These are phyloP conservation scores for Aporrectodea caliginosa DNA, from an alignment of 1,140 invertebrate genomes.

Conservation along the genomic window DNA sequence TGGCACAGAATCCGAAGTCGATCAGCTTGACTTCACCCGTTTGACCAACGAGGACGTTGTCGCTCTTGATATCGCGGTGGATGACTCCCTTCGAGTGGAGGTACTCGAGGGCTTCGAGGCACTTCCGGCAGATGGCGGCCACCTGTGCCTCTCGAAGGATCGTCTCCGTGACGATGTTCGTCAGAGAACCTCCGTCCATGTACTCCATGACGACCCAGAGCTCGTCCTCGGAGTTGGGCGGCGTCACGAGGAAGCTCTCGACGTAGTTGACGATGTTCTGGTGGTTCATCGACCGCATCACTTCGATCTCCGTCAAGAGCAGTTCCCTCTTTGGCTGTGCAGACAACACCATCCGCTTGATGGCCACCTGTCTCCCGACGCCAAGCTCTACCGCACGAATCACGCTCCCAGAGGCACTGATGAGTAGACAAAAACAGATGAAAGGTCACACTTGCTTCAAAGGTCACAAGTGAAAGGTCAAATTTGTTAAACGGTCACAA, in stretches of 20 bases:
- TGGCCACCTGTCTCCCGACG: conserved; percentile 54
- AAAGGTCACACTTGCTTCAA: too few species aligned
- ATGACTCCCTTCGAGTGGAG: conserved; percentile 34
- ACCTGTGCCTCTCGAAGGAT: conserved; percentile 77
- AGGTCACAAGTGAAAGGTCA: too few species aligned
- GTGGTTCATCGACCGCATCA: conserved; percentile 45
- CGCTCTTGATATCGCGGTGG: conserved; percentile 36
- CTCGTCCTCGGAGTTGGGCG: conserved; percentile 53
- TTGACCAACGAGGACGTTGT: conserved; percentile 55
- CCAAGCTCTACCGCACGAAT: conserved; percentile 42
- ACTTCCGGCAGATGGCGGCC: conserved; percentile 76
- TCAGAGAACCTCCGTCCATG: conserved; percentile 59
- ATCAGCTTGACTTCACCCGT: conserved; percentile 72
- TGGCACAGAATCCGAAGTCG: conserved; percentile 70
- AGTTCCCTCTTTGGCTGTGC: conserved; percentile 60
- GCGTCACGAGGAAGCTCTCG: conserved; percentile 82
- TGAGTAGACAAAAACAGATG: too few species aligned
- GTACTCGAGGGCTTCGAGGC: conserved; percentile 27
- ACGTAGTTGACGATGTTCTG: conserved; percentile 67
- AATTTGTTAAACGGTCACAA: too few species aligned
- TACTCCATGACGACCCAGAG: conserved; percentile 62
- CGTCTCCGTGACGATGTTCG: conserved; percentile 60
- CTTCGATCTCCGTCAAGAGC: conserved; percentile 59
- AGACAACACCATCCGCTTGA: conserved; percentile 59
- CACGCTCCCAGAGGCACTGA: not conserved